These are phyloP conservation scores for Magallana angulata DNA, from an alignment of 1,140 invertebrate genomes.

Conservation along the genomic window DNA sequence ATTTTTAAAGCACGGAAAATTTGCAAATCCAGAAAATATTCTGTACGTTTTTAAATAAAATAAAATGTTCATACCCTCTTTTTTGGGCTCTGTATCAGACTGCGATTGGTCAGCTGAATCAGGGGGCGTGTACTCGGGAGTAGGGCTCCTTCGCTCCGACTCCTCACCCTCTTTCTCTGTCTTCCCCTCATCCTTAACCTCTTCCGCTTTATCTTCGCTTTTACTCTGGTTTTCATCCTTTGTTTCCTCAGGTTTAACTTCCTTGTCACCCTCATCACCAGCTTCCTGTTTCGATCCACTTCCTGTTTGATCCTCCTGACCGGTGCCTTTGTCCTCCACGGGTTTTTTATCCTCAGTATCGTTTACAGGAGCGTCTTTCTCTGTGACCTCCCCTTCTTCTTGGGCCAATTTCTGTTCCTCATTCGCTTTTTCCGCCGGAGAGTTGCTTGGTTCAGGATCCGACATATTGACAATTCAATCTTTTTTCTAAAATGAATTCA, in stretches of 20 bases:
- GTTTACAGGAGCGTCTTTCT: not conserved
- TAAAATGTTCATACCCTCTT: not conserved
- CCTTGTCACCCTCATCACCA: not conserved
- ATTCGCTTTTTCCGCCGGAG: not conserved
- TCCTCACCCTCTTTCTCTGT: not conserved
- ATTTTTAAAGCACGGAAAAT: too few relatives aligned
- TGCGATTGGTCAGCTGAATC: constrained; percentile 17
- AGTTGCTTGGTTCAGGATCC: not conserved
- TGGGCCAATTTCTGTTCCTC: not conserved
- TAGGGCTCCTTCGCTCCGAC: not conserved
- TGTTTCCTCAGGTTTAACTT: not conserved
- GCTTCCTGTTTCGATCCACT: not conserved
- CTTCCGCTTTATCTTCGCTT: not conserved
- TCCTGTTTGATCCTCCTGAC: not conserved
- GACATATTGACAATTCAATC: too few relatives aligned
- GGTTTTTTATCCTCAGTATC: not conserved
- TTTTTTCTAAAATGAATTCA: too few relatives aligned
- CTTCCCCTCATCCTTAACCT: not conserved
- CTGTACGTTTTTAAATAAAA: too few relatives aligned
- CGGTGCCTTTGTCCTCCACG: not conserved
- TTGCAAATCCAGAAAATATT: too few relatives aligned
- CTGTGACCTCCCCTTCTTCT: not conserved
- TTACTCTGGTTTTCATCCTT: not conserved
- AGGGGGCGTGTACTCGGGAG: not conserved
- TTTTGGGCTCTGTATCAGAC: not conserved